Percentiles rank a stretch among this genome's conserved stretches.
phyloP scores from a whole-genome alignment of 2,888 invertebrate species.

The Brenthis ino region DNA sequence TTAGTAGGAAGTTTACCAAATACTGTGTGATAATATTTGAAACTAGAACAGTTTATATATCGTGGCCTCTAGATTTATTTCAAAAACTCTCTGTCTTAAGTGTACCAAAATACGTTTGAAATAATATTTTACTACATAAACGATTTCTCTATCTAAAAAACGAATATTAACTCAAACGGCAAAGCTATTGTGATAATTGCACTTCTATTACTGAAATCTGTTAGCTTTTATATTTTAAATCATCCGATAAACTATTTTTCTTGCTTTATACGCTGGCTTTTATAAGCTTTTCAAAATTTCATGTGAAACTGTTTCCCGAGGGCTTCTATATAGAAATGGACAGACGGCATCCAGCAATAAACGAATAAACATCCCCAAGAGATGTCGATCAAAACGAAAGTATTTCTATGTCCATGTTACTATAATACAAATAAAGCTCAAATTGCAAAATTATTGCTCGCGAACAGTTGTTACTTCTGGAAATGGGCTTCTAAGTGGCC shows the following conservation, averaged over 20 bases:
- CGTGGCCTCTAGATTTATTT: constrained; percentile 11
- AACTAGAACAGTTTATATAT: constrained; percentile 9
- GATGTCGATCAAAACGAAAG: constrained; percentile 42
- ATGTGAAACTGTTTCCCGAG: constrained; percentile 3
- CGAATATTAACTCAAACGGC: too few species aligned
- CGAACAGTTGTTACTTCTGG: constrained; percentile 25
- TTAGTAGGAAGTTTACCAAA: neutral
- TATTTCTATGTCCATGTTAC: constrained; percentile 22
- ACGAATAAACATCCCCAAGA: constrained; percentile 64
- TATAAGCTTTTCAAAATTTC: constrained; percentile 6
- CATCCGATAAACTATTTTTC: too few species aligned
- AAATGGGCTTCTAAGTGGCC: constrained; percentile 38
- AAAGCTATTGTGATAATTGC: too few species aligned
- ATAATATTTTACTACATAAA: too few species aligned
- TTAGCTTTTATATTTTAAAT: too few species aligned
- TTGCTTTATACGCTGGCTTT: neutral
- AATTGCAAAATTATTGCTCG: constrained; percentile 8
- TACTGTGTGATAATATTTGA: constrained; percentile 13
- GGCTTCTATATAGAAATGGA: constrained; percentile 46
- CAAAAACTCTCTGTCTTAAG: neutral
- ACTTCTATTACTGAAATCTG: too few species aligned
- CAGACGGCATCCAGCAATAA: constrained; percentile 54
- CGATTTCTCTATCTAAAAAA: too few species aligned
- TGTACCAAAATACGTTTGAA: too few species aligned
- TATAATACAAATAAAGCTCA: constrained; percentile 24